A percentile compares a stretch with the other conserved stretches of the same genome.
These are phyloP conservation scores for Polyboroides typus DNA, from an alignment of 2,797 vertebrate genomes.

Conservation along the genomic window DNA sequence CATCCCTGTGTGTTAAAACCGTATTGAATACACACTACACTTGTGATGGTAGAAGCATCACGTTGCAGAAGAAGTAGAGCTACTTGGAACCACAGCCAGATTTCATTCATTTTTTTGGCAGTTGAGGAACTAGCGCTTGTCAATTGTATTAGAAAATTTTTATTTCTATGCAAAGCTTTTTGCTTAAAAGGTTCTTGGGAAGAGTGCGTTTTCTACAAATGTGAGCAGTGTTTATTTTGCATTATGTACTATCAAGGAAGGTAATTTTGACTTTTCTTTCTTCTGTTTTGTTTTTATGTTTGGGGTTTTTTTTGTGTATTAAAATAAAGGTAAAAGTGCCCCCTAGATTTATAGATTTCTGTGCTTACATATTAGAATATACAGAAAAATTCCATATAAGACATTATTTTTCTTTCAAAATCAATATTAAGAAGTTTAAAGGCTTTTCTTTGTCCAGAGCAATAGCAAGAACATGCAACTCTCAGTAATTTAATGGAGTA, in stretches of 20 bases:
- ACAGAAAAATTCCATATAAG: background rate
- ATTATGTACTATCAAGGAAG: background rate
- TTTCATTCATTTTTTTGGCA: background rate
- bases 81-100: background rate
- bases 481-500: background rate
- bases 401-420: background rate
- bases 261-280: background rate
- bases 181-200: background rate
- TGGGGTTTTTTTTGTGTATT: background rate
- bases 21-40: accelerated
- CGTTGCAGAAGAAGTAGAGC: background rate
- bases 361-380: background rate
- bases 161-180: background rate
- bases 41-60: background rate
- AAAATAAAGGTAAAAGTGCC: background rate
- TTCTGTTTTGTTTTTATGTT: background rate
- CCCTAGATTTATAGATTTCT: background rate
- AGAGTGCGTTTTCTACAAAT: background rate
- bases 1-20: background rate
- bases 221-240: background rate
- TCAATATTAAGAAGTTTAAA: background rate
- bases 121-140: background rate
- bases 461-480: background rate
- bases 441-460: background rate
- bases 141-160: background rate